phyloP scores from a whole-genome alignment of 2,888 invertebrate genomes.

The Amphiduros pacificus region DNA sequence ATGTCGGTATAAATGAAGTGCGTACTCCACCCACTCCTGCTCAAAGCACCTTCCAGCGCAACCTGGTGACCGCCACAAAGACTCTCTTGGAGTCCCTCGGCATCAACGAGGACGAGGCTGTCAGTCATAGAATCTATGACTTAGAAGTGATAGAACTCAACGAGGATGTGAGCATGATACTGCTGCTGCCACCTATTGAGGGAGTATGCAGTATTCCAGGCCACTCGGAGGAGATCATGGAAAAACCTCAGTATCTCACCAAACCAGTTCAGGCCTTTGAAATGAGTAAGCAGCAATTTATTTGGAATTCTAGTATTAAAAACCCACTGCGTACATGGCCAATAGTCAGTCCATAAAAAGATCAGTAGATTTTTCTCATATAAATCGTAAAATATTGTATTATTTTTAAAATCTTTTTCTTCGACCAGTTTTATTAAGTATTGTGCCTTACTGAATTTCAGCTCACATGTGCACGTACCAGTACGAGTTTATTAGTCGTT shows the following conservation, averaged over 20 bases:
- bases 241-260: conserved; percentile 80
- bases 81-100: conserved; percentile 54
- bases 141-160: conserved; percentile 91
- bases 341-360: too few relatives aligned
- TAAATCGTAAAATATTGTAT: too few relatives aligned
- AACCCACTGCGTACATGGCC: too few relatives aligned
- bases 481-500: conserved; percentile 83
- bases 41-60: conserved; percentile 59
- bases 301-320: too few relatives aligned
- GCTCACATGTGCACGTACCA: conserved; percentile 95
- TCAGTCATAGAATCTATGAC: conserved; percentile 75
- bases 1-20: conserved; percentile 40
- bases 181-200: conserved; percentile 89
- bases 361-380: too few relatives aligned
- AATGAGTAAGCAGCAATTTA: conserved; percentile 63
- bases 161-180: conserved; percentile 85
- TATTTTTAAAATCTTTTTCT: too few relatives aligned
- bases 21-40: conserved; percentile 39
- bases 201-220: conserved; percentile 81
- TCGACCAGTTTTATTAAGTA: too few relatives aligned
- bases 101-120: conserved; percentile 40
- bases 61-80: conserved; percentile 48
- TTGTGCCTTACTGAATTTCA: too few relatives aligned
- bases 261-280: conserved; percentile 83
- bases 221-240: conserved; percentile 80